phyloP scores from a whole-genome alignment of 2,797 vertebrate species.

The Melanotaenia parkinsoni region DNA sequence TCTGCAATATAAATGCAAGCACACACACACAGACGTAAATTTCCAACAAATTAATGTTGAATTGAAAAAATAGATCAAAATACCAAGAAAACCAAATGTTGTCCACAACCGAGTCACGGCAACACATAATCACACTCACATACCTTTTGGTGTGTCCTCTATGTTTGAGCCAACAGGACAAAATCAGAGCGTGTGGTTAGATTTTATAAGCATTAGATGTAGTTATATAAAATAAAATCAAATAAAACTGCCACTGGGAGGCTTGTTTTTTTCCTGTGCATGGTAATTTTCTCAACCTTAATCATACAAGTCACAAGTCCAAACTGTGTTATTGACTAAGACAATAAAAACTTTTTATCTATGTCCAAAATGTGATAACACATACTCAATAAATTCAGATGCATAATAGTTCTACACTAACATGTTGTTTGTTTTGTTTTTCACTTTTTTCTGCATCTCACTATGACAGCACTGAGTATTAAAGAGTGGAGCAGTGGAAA shows the following conservation, averaged over 20 bases:
- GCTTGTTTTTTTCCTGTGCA: not conserved
- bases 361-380: not conserved
- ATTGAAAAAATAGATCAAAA: not conserved
- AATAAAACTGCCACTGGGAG: not conserved
- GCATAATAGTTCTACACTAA: not conserved
- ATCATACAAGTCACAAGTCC: not conserved
- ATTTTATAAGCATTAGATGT: conserved; percentile 7
- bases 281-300: not conserved
- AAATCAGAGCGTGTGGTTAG: conserved; percentile 31
- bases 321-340: not conserved
- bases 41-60: not conserved
- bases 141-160: conserved; percentile 87
- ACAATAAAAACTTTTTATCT: not conserved
- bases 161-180: conserved; percentile 52
- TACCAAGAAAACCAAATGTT: not conserved
- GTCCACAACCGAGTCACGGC: not conserved
- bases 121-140: conserved; percentile 33
- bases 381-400: not conserved
- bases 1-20: conserved; percentile 77
- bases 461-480: not conserved
- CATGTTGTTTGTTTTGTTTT: not conserved
- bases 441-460: not conserved
- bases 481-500: not conserved
- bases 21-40: conserved; percentile 12
- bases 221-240: not conserved